Base-by-base conservation (phyloP, 1,140 invertebrate genomes). In the Heliconius himera region DNA sequence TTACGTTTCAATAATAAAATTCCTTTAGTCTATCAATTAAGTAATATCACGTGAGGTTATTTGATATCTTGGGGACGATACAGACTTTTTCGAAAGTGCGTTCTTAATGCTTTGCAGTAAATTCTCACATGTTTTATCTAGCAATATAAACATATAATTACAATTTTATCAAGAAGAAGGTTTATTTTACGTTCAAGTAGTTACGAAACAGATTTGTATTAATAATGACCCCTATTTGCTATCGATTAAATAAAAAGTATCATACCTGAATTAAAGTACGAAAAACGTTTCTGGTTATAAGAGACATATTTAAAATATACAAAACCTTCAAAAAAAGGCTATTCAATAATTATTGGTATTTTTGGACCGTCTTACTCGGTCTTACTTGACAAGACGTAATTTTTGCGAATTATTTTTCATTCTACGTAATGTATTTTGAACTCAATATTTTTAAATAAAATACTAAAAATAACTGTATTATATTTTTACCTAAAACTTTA, bases 231-330 rank as follows among this genome's bases (percentile, higher is more conserved):
- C 26, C 9, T 5, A n/a, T 38, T 70, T 77, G 26, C 26, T 29
- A 33, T 29, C 11, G 70, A 56, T 29, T 29, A 5, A 38, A 56
- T 71, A 26, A 36, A 38, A 46, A 70, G 22, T 51, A 81, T 70
- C 29, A 66, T 82, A 94, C 93, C 93, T 94, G 93, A 33, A 89
- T 74, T 54, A 94, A 81, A 38, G 90, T 85, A 76, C 93, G 88
- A 73, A 90, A 88, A 78, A 93, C 75, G 79, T 93, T 94, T 84
- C 91, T 90, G 71, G 85, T 87, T 76, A 94, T 90, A 46, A 92
- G 79, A 73, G 93, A 90, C 93, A 93, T 91, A 74, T 81, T 81
- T 77, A 80, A 72, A 71, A 51, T 73, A 46, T 18, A 54, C 77
- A 77, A 87, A 85, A 87, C 81, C 81, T 85, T 86, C 78, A 29